Evolutionary conservation across 2,797 vertebrate species (phyloP), one percentile per base, ranked within the genome.

Genomic region (Micromesistius poutassou): DNA sequence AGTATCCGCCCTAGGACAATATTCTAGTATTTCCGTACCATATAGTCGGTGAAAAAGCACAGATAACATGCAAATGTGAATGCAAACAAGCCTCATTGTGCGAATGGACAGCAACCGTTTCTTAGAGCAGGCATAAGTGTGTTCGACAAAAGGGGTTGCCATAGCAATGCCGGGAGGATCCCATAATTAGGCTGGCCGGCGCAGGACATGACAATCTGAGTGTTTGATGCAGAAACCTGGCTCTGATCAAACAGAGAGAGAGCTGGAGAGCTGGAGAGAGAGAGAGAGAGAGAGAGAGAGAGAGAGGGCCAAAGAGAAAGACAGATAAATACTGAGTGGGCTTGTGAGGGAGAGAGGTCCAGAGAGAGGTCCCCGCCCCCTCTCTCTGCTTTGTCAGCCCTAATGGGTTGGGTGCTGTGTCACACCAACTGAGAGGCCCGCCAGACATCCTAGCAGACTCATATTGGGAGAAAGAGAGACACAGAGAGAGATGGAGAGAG

Each of bases 111-210:
- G 72, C 30, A 22, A 79, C 71, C 71, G 79, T 30, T 30, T n/a
- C 0, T 22, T 78, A 86, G 82, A 87, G 78, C 83, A 79, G 90
- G 84, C 70, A 85, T 30, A 87, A 84, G 82, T 35, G 71, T 16
- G 0, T 31, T 1, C 31, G 71, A 89, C 86, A 90, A 90, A 86
- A 71, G n/a, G n/a, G 55, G 91, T 92, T 93, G 83, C 86, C 84
- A 89, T 91, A 81, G 89, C 71, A 83, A 88, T 85, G 0, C 55
- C 76, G 80, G 84, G 82, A 81, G 68, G 75, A 75, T 78, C 80
- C 75, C 50, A 2, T 85, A 84, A 92, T 91, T 85, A 90, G 85
- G 72, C 46, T 36, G 72, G 81, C 75, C n/a, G n/a, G 72, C 30
- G 77, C 77, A 79, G 80, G 82, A 74, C 74, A 25, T 62, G 55